A percentile compares a stretch with the other conserved stretches of the same genome.
These are phyloP conservation scores for Brachypteracias leptosomus DNA, from an alignment of 2,113 vertebrate species.

Conservation along the genomic window DNA sequence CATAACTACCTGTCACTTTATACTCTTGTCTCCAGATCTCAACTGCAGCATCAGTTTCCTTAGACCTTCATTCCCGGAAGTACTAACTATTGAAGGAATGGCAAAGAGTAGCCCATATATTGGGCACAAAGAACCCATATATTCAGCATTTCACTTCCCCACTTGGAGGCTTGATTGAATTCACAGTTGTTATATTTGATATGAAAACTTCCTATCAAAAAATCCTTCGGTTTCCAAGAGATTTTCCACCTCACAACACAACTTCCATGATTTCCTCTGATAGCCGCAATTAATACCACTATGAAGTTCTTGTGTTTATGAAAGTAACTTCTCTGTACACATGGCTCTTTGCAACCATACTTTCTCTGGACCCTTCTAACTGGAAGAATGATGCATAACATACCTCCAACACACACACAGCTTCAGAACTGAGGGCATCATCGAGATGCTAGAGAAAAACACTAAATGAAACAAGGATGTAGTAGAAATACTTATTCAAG, in stretches of 20 bases:
- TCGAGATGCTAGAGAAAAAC: not conserved
- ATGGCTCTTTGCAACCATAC: not conserved
- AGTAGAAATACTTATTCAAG: not conserved
- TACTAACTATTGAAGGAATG: not conserved
- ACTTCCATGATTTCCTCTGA: not conserved
- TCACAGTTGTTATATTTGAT: not conserved
- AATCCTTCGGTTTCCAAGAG: not conserved
- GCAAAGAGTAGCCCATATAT: not conserved
- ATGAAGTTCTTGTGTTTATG: not conserved
- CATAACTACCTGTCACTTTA: not conserved
- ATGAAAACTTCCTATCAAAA: not conserved
- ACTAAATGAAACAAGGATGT: not conserved
- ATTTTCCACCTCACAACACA: accelerated
- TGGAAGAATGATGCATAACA: not conserved
- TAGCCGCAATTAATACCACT: not conserved
- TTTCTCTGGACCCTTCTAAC: not conserved
- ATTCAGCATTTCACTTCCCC: not conserved
- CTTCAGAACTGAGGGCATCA: not conserved
- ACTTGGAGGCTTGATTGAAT: not conserved
- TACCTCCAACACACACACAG: accelerated
- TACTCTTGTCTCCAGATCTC: not conserved
- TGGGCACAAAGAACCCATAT: no score
- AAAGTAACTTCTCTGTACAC: not conserved
- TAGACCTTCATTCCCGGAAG: not conserved
- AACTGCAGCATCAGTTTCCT: not conserved